Percentiles rank a stretch among this genome's conserved stretches.
These are phyloP conservation scores for Halocaridina rubra DNA, from an alignment of 2,888 invertebrate genomes.

Conservation along the genomic window DNA sequence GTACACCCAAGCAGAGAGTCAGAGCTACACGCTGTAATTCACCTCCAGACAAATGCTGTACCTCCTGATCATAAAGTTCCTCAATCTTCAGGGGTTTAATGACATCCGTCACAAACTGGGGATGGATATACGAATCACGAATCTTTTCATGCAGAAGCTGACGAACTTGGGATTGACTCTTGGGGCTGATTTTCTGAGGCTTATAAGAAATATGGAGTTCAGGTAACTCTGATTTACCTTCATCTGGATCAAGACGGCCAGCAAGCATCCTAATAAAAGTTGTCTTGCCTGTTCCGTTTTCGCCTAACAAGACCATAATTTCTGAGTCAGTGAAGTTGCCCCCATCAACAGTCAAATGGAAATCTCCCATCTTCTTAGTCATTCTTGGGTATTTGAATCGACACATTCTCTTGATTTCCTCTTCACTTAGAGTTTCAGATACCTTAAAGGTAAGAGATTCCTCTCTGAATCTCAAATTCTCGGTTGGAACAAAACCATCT, in stretches of 20 bases:
- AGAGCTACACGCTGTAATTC: conserved; percentile 98
- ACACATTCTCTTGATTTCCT: conserved; percentile 96
- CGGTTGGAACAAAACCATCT: conserved; percentile 99
- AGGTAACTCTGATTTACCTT: conserved; percentile 81
- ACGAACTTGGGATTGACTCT: conserved; percentile 91
- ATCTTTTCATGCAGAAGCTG: conserved; percentile 96
- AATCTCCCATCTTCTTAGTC: conserved; percentile 75
- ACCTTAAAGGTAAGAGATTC: conserved; percentile 98
- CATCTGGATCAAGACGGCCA: conserved; percentile 93
- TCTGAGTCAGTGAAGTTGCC: conserved; percentile 99
- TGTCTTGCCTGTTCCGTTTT: conserved; percentile 99
- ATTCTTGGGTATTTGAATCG: conserved; percentile 96
- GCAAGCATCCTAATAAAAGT: conserved; percentile 99
- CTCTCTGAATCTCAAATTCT: conserved; percentile 97
- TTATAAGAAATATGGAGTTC: conserved; percentile 98
- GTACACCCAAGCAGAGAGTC: conserved; percentile 95
- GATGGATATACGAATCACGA: conserved; percentile 96
- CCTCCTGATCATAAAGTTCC: conserved; percentile 97
- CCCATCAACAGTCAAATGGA: conserved; percentile 77
- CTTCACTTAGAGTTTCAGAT: conserved; percentile 96
- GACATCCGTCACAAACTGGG: conserved; percentile 97
- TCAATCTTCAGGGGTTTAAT: conserved; percentile 98
- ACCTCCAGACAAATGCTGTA: conserved; percentile 98
- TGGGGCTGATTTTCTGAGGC: conserved; percentile 99
- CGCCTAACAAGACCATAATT: conserved; percentile 93